phyloP scores from a whole-genome alignment of 2,113 vertebrate species.

The Microtus ochrogaster region DNA sequence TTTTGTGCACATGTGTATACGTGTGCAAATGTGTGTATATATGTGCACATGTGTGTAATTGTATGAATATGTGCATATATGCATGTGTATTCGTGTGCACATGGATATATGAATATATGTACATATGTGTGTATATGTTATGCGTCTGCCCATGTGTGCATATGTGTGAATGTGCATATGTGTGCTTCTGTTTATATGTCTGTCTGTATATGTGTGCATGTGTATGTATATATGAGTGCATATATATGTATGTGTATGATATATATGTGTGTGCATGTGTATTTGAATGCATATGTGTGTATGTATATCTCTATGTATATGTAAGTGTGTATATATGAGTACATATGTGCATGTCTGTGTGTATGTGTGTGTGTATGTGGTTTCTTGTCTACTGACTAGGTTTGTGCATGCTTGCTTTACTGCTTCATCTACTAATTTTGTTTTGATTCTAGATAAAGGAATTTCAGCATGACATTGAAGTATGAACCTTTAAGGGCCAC shows the following conservation, averaged over 20 bases:
- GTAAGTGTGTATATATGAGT: background rate
- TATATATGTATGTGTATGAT: no score
- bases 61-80: background rate
- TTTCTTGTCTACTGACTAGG: background rate
- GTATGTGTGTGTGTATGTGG: background rate
- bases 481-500: background rate
- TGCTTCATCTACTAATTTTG: background rate
- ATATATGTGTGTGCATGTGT: no score
- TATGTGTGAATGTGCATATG: background rate
- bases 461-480: background rate
- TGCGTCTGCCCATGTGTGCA: fast-evolving
- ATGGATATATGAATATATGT: background rate
- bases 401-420: background rate
- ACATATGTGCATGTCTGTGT: background rate
- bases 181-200: no score
- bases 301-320: background rate
- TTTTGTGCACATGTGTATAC: background rate
- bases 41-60: background rate
- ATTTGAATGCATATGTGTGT: background rate
- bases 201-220: background rate
- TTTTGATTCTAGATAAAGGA: background rate
- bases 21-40: background rate
- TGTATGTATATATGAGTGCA: background rate
- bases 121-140: background rate
- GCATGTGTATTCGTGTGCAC: background rate